Base-by-base conservation (phyloP, 1,140 invertebrate species). In the Drosophila rufa region DNA sequence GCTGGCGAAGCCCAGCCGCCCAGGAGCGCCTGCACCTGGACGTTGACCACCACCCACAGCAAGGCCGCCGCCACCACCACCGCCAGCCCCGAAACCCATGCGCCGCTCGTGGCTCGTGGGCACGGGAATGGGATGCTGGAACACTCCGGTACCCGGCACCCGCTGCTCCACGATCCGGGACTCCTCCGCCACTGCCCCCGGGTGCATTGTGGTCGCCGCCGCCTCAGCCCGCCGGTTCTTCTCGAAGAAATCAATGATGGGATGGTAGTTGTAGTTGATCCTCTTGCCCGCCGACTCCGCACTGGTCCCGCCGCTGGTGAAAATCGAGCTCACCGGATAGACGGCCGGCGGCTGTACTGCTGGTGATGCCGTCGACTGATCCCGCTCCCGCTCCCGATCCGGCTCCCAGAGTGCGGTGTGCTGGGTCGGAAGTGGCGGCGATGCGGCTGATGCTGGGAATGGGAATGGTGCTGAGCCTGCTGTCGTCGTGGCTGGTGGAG, bases 181-280 rank as follows among this genome's bases (percentile, higher is more conserved):
- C 36, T 85, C 79, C 19, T 79, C 75, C 14, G 53, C 66, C 43
- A 43, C 58, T 14, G 43, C 57, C 17, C 64, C 14, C 8, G 50
- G 58, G 45, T 33, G 42, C 15, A 45, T 19, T 45, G 62, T 65
- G n/a, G 33, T 38, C 14, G 40, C 53, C 19, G 82, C 48, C 12
- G 50, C 46, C 57, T 75, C 74, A 9, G 78, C 59, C 22, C 57
- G 67, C 55, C 83, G 62, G 36, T 91, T 86, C 55, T 84, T 85
- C 58, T 95, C 95, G 89, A 97, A 97, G 91, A 96, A 97, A 80
- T 97, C 96, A 73, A 97, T 96, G 56, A 97, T 97, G 3, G 96
- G 96, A 92, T 97, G 96, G 83, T 97, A 97, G 89, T 96, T 97
- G 82, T 97, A 97, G 93, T 97, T 97, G 42, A 97, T 94, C 80